Base-by-base conservation (phyloP, 2,113 vertebrate genomes). In the Xiphophorus couchianus region DNA sequence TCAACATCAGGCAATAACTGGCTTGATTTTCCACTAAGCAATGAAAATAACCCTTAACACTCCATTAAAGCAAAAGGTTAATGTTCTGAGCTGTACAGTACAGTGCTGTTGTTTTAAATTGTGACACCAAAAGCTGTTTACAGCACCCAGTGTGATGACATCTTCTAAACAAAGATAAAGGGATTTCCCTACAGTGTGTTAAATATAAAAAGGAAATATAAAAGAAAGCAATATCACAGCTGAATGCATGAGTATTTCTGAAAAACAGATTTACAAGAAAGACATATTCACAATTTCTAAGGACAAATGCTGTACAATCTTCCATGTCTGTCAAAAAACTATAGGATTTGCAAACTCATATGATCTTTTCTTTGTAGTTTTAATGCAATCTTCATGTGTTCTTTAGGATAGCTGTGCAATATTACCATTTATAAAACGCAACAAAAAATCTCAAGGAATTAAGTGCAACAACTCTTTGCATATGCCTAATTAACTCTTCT, bases 401-500 rank as follows among this genome's bases (percentile, higher is more conserved):
- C 1, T 12, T 62, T 54, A 0, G 30, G 39, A 42, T 33, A 30
- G 66, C 29, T 33, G 19, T 65, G 2, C n/a, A 63, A 73, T 65
- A 44, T 39, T 66, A 65, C 39, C 25, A 14, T 12, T 13, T 33
- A 66, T 66, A 10, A 12, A 12, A 28, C 4, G 67, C 15, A 2
- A 60, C 62, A 30, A 35, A 7, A 39, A 31, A 25, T 13, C 22
- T 76, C 54, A 30, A 80, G 60, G 74, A 81, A 76, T 75, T 48
- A 79, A 77, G 35, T 29, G 25, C 61, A 54, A 69, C 60, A 62
- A 25, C 51, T 66, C 69, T 68, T 74, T 61, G 70, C 63, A 66
- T 75, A 69, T 58, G 19, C 28, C 3, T 74, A 76, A 84, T 92
- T 80, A 84, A 89, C n/a, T 75, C 42, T 76, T 30, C 66, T 62